Evolutionary conservation across 2,888 invertebrate genomes (phyloP).

Genomic region (Acanthosepion esculentum): DNA sequence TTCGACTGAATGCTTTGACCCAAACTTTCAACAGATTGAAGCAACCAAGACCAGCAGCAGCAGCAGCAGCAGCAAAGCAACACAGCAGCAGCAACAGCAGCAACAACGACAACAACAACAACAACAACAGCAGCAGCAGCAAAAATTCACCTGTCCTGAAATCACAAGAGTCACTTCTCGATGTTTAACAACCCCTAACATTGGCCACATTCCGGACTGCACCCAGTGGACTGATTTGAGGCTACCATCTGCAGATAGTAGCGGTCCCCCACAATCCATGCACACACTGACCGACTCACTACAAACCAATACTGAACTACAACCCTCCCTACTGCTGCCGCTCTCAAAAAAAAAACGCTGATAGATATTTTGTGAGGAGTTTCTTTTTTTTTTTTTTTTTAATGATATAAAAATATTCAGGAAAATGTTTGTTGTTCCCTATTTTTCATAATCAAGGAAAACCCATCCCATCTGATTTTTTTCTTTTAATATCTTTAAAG

Average conservation of each 20-base stretch:
- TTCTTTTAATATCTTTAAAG: neutral
- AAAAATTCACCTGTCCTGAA: neutral
- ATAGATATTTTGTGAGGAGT: neutral
- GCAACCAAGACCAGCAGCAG: neutral
- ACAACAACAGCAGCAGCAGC: neutral
- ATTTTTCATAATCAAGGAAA: constrained; percentile 1
- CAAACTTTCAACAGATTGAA: constrained; percentile 33
- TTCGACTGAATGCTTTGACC: constrained; percentile 33
- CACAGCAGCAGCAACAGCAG: neutral
- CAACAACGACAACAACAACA: neutral
- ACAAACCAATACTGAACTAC: neutral
- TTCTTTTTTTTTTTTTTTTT: neutral
- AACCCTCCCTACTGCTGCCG: neutral
- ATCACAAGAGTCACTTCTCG: constrained; percentile 1
- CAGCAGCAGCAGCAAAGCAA: neutral
- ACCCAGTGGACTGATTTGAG: constrained; percentile 23
- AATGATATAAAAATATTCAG: neutral
- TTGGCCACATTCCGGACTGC: constrained; percentile 14
- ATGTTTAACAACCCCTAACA: neutral
- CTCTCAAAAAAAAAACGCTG: neutral
- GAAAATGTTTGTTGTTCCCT: neutral
- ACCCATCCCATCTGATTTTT: neutral
- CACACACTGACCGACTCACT: neutral
- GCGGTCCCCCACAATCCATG: neutral
- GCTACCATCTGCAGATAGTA: neutral